Percentiles rank a stretch among this genome's conserved stretches.
These are phyloP conservation scores for Sebastes oblongus DNA, from an alignment of 2,797 vertebrate genomes.

Conservation along the genomic window DNA sequence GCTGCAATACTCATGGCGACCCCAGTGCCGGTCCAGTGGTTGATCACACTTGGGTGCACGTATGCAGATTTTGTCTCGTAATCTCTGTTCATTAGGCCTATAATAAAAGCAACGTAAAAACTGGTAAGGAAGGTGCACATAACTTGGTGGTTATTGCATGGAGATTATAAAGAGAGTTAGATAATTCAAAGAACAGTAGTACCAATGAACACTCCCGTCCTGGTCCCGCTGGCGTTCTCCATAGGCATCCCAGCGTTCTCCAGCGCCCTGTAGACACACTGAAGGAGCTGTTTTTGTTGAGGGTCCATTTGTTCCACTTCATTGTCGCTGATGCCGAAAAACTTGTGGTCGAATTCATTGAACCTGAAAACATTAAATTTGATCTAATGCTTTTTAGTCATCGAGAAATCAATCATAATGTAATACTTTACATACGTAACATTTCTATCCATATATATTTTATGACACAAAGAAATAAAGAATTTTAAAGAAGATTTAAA, in stretches of 20 bases:
- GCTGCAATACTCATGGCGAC: conserved; percentile 87
- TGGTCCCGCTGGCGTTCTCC: conserved; percentile 84
- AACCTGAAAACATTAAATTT: conserved; percentile 74
- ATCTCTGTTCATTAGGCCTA: conserved; percentile 91
- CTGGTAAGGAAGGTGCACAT: background rate
- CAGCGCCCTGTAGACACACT: conserved; percentile 86
- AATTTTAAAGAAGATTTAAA: no score
- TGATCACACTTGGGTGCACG: conserved; percentile 70
- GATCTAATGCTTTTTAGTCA: no score
- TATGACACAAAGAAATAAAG: no score
- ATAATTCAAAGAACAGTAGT: background rate
- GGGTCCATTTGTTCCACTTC: conserved; percentile 87
- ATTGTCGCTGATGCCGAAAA: conserved; percentile 85
- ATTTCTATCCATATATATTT: background rate
- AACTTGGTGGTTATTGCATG: background rate
- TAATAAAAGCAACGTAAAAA: conserved; percentile 4
- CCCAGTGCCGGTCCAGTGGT: conserved; percentile 85
- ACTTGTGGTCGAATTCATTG: conserved; percentile 87
- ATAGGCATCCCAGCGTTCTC: conserved; percentile 85
- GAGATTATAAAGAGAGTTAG: background rate
- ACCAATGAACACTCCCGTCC: conserved; percentile 87
- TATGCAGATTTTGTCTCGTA: conserved; percentile 76
- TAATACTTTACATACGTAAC: no score
- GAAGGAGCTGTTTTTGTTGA: conserved; percentile 86
- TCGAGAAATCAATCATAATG: background rate